phyloP scores from a whole-genome alignment of 2,797 vertebrate genomes.

The Chaetophractus vellerosus region DNA sequence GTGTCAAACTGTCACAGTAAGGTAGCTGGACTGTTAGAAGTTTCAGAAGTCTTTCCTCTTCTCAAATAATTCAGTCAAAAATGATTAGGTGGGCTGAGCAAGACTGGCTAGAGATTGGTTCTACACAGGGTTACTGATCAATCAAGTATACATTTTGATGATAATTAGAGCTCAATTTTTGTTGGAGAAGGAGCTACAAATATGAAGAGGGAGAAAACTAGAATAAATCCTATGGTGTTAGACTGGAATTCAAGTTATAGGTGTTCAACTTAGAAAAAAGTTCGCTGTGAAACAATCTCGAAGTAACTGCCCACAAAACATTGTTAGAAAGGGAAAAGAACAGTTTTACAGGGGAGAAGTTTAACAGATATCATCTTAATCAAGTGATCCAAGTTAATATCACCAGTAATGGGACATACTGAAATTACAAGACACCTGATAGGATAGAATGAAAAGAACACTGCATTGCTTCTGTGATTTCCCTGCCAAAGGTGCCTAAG shows the following conservation, averaged over 20 bases:
- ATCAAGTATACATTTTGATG: neutral
- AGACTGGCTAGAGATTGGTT: neutral
- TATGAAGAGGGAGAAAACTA: neutral
- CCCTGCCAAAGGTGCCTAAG: neutral
- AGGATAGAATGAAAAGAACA: conserved; percentile 2
- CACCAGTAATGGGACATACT: neutral
- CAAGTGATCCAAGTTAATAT: neutral
- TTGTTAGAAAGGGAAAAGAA: neutral
- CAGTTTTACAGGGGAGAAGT: neutral
- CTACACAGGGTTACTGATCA: neutral
- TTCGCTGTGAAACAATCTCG: neutral
- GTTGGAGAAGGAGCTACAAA: neutral
- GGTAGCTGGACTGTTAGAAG: neutral
- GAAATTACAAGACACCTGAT: neutral
- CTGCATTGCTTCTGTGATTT: conserved; percentile 1
- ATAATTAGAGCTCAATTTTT: neutral
- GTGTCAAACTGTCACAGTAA: neutral
- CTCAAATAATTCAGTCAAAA: neutral
- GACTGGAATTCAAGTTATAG: neutral
- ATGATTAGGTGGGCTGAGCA: neutral
- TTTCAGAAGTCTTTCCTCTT: neutral
- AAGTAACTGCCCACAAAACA: neutral
- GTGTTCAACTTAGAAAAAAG: neutral
- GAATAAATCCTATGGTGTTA: neutral
- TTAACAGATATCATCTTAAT: neutral